A percentile compares a stretch with the other conserved stretches of the same genome.
phyloP scores from a whole-genome alignment of 2,797 vertebrate species.

The Vespertilio murinus region DNA sequence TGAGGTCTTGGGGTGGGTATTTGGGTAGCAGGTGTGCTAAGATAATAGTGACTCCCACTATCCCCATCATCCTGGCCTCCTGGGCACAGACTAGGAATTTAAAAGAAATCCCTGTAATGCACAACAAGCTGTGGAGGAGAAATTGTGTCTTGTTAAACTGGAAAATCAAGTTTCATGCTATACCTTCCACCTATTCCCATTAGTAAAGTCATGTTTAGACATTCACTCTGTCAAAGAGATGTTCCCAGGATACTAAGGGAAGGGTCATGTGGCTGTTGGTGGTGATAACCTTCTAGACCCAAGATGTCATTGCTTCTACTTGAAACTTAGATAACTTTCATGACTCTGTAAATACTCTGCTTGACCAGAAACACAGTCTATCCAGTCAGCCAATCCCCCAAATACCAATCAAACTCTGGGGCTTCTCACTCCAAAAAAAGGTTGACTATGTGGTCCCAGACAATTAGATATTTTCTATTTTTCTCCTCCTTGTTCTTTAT shows the following conservation, averaged over 20 bases:
- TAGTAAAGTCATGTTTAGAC: background rate
- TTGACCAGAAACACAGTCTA: background rate
- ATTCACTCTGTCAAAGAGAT: background rate
- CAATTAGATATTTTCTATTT: background rate
- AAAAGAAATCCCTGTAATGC: background rate
- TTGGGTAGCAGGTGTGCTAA: background rate
- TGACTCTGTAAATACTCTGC: background rate
- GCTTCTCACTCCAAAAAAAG: background rate
- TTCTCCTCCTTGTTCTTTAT: background rate
- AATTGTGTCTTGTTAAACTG: background rate
- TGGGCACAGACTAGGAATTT: background rate
- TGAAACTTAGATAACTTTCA: background rate
- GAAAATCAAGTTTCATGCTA: background rate
- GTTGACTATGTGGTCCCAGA: too few species aligned
- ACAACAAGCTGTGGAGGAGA: background rate
- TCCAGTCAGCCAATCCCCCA: background rate
- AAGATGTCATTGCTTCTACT: background rate
- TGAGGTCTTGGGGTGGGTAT: background rate
- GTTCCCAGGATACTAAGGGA: background rate
- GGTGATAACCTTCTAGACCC: background rate
- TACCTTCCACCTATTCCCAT: background rate
- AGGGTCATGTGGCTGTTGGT: background rate
- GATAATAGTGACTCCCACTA: background rate
- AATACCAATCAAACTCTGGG: background rate
- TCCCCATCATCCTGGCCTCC: background rate